Conservation (phyloP, 2,113 vertebrate genomes). For the Microcebus tavaratra region DNA sequence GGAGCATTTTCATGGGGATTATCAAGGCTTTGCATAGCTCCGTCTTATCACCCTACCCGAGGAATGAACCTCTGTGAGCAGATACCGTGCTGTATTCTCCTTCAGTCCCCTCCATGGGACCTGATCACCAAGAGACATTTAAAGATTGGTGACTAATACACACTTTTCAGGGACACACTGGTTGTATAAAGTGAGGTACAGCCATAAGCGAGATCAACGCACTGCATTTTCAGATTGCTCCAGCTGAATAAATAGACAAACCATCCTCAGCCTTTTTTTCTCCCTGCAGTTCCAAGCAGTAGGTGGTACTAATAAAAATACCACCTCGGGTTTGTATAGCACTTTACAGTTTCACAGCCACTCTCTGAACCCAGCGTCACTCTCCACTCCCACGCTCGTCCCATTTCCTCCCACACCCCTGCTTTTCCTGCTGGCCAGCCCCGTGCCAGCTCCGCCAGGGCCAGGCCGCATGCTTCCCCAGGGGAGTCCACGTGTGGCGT, state of each 20-base stretch:
- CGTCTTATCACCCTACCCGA: not conserved
- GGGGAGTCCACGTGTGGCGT: not conserved
- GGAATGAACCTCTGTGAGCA: not conserved
- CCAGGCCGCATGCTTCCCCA: not conserved
- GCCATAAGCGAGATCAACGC: not conserved
- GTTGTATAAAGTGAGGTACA: not conserved
- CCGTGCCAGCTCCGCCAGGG: not conserved
- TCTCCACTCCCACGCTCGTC: not conserved
- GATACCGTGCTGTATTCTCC: not conserved
- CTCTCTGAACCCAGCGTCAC: not conserved
- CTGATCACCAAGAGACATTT: not conserved
- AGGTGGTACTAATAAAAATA: constrained; percentile 56
- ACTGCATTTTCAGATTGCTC: not conserved
- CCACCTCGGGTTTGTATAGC: constrained; percentile 8
- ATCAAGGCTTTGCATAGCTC: not conserved
- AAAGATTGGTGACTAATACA: not conserved
- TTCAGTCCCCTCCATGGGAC: not conserved
- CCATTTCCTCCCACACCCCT: not conserved
- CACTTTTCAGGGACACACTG: not conserved
- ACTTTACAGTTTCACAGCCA: not conserved
- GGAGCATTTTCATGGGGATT: not conserved
- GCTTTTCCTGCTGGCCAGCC: constrained; percentile 15
- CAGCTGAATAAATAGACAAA: constrained; percentile 36
- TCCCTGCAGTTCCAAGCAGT: constrained; percentile 2
- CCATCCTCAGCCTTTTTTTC: constrained; percentile 2